Evolutionary conservation across 2,797 vertebrate genomes (phyloP).

Genomic region (Perodicticus potto): DNA sequence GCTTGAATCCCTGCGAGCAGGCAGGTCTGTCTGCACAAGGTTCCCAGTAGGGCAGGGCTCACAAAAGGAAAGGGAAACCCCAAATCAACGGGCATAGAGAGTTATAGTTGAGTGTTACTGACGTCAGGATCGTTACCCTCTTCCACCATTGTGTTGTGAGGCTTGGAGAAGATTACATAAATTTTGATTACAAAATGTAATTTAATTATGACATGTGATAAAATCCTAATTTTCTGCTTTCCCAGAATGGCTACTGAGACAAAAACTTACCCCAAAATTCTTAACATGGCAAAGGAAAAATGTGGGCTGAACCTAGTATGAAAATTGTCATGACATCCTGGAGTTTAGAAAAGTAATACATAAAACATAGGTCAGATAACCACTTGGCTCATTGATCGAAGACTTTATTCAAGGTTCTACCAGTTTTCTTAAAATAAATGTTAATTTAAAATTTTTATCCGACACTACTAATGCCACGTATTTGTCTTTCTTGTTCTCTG

Average conservation of each 20-base stretch:
- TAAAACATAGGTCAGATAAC: not conserved
- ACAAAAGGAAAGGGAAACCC: not conserved
- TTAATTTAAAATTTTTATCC: conserved; percentile 39
- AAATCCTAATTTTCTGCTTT: conserved; percentile 79
- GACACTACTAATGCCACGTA: conserved; percentile 84
- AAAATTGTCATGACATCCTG: conserved; percentile 35
- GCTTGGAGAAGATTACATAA: not conserved
- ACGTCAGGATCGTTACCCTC: not conserved
- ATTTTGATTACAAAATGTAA: not conserved
- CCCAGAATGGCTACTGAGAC: conserved; percentile 39
- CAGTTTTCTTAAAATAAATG: not conserved
- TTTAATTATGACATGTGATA: not conserved
- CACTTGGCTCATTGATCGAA: not conserved
- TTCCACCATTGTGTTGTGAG: not conserved
- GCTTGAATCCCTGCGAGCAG: not conserved
- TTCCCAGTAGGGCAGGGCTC: not conserved
- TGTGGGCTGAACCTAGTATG: not conserved
- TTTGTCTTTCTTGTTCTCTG: conserved; percentile 87
- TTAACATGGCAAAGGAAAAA: conserved; percentile 45
- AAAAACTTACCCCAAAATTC: conserved; percentile 10
- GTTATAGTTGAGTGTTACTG: not conserved
- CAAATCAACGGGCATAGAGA: fast-evolving
- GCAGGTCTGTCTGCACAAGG: not conserved
- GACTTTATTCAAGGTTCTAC: conserved; percentile 58
- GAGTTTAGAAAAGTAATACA: conserved; percentile 24